A percentile compares a stretch with the other conserved stretches of the same genome.
Conservation (phyloP, 2,888 invertebrate genomes). For the Clivina fossor region DNA sequence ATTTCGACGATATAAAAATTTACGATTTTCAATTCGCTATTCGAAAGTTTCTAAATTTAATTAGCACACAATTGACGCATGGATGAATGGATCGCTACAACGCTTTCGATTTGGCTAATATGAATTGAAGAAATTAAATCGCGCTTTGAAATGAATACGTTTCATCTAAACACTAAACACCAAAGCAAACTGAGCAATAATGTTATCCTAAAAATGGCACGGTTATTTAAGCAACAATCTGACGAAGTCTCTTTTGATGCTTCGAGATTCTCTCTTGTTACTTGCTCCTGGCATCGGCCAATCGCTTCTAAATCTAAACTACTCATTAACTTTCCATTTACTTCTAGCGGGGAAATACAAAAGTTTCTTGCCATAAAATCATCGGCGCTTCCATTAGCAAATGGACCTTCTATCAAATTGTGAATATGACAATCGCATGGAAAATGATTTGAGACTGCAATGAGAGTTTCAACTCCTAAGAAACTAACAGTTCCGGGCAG, state of each 20-base stretch:
- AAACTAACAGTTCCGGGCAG: conserved; percentile 66
- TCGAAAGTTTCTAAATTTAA: conserved; percentile 7
- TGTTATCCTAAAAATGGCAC: conserved; percentile 34
- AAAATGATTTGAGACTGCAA: conserved; percentile 77
- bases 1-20: conserved; percentile 11
- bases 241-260: conserved; percentile 51
- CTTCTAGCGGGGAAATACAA: conserved; percentile 83
- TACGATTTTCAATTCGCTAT: not conserved
- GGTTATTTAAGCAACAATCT: too few relatives aligned
- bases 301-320: conserved; percentile 66
- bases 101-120: conserved; percentile 26
- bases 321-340: conserved; percentile 76
- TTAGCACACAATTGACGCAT: conserved; percentile 21
- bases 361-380: conserved; percentile 75
- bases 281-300: conserved; percentile 68
- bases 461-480: conserved; percentile 70
- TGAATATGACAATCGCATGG: conserved; percentile 86
- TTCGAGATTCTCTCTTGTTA: conserved; percentile 66
- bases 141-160: conserved; percentile 35
- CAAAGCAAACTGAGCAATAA: conserved; percentile 38
- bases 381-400: conserved; percentile 66
- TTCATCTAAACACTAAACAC: conserved; percentile 44
- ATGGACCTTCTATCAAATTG: conserved; percentile 72
- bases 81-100: not conserved
- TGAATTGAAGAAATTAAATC: conserved; percentile 21